phyloP scores from a whole-genome alignment of 2,113 vertebrate species.

The Semnornis frantzii region DNA sequence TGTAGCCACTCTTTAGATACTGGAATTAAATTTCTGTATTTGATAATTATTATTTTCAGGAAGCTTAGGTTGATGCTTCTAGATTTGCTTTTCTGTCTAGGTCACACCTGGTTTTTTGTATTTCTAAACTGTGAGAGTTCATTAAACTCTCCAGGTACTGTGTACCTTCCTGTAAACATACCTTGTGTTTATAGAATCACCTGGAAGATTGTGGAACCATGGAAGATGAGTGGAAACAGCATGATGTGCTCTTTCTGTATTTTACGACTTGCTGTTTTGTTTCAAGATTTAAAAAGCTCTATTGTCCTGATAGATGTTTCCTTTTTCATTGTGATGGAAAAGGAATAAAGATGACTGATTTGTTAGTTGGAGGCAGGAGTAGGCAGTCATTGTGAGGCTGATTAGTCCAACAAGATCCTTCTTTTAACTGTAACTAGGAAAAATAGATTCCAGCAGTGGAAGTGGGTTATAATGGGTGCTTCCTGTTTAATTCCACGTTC shows the following conservation, averaged over 20 bases:
- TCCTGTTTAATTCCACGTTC: not conserved
- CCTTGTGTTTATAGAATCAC: not conserved
- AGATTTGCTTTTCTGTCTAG: not conserved
- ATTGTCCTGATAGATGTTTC: not conserved
- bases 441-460: not conserved
- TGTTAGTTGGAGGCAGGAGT: not conserved
- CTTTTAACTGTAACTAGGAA: not conserved
- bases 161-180: not conserved
- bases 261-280: not conserved
- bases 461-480: not conserved
- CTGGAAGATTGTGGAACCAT: not conserved
- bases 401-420: not conserved
- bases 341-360: too few species aligned
- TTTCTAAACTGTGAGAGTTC: not conserved
- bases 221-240: not conserved
- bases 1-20: too few species aligned
- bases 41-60: not conserved
- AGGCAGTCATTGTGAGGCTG: not conserved
- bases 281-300: not conserved
- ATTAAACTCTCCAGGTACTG: not conserved
- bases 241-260: not conserved
- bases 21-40: not conserved
- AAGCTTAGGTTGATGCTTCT: not conserved
- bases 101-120: not conserved
- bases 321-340: too few species aligned